These are phyloP conservation scores for Sisor rabdophorus DNA, from an alignment of 2,113 vertebrate genomes.

Conservation along the genomic window DNA sequence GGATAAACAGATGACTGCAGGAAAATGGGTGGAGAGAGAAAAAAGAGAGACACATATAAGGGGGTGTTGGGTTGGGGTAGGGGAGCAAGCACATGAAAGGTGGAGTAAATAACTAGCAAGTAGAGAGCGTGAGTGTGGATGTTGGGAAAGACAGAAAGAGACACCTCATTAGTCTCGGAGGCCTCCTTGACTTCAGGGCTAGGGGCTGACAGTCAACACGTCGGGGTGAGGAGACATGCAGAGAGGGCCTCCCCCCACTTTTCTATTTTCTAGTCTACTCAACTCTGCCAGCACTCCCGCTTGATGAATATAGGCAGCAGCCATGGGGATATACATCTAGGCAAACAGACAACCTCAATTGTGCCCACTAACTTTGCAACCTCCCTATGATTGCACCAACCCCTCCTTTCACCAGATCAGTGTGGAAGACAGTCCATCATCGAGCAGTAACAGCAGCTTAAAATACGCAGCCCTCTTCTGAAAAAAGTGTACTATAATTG, in stretches of 20 bases:
- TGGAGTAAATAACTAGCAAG: constrained; percentile 65
- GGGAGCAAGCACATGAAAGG: constrained; percentile 57
- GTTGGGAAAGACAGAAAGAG: constrained; percentile 54
- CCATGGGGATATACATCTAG: constrained; percentile 56
- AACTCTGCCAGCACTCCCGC: constrained; percentile 24
- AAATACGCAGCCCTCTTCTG: neutral
- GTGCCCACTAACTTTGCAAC: neutral
- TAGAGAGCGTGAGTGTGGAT: constrained; percentile 27
- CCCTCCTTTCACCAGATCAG: constrained; percentile 1
- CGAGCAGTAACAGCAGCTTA: neutral
- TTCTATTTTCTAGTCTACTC: constrained; percentile 7
- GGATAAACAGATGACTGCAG: constrained; percentile 63
- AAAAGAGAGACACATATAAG: constrained; percentile 23
- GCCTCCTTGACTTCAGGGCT: constrained; percentile 41
- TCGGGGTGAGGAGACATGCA: constrained; percentile 51
- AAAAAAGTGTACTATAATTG: constrained; percentile 37
- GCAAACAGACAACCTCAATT: constrained; percentile 40
- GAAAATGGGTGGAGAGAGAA: constrained; percentile 30
- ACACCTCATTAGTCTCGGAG: constrained; percentile 57
- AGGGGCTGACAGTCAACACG: constrained; percentile 30
- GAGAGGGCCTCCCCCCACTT: constrained; percentile 37
- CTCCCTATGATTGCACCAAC: neutral
- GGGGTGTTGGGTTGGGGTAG: constrained; percentile 27
- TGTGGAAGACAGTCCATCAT: constrained; percentile 28
- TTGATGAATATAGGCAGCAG: constrained; percentile 71